Percentiles rank a stretch among this genome's conserved stretches.
Evolutionary conservation across 1,140 invertebrate species (phyloP).

Genomic region (Drosophila funebris): DNA sequence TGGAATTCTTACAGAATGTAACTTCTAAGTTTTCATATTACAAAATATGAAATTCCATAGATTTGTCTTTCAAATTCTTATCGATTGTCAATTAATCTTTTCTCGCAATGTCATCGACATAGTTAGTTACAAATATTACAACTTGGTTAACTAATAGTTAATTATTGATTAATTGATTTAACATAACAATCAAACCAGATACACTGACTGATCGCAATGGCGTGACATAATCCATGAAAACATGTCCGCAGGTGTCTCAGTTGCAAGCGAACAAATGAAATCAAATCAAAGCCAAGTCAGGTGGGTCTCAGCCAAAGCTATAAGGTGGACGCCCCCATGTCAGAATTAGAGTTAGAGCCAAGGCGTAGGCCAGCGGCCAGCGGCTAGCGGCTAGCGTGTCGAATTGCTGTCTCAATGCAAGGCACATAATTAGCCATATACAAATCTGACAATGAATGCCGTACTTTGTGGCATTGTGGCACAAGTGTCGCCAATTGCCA

Average conservation of each 20-base stretch:
- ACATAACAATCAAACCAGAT: constrained; percentile 19
- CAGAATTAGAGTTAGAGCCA: background rate
- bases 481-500: constrained; percentile 12
- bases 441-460: constrained; percentile 5
- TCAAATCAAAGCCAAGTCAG: constrained; percentile 4
- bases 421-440: constrained; percentile 31
- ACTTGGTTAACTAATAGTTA: constrained; percentile 27
- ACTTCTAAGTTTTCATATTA: too few species aligned
- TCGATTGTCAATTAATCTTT: constrained; percentile 5
- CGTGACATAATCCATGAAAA: constrained; percentile 31
- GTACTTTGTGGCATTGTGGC: constrained; percentile 16
- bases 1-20: too few species aligned
- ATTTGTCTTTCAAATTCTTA: constrained; percentile 1
- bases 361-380: constrained; percentile 27
- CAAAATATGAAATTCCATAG: background rate
- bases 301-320: background rate
- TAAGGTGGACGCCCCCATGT: constrained; percentile 26
- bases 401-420: constrained; percentile 36
- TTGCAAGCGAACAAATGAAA: constrained; percentile 15
- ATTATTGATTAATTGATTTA: constrained; percentile 49
- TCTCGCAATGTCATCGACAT: constrained; percentile 15
- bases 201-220: constrained; percentile 9
- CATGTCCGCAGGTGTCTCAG: constrained; percentile 33
- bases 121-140: constrained; percentile 4
- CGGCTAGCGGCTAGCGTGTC: constrained; percentile 30